These are phyloP conservation scores for Melinaea marsaeus DNA, from an alignment of 2,888 invertebrate species.

Conservation along the genomic window DNA sequence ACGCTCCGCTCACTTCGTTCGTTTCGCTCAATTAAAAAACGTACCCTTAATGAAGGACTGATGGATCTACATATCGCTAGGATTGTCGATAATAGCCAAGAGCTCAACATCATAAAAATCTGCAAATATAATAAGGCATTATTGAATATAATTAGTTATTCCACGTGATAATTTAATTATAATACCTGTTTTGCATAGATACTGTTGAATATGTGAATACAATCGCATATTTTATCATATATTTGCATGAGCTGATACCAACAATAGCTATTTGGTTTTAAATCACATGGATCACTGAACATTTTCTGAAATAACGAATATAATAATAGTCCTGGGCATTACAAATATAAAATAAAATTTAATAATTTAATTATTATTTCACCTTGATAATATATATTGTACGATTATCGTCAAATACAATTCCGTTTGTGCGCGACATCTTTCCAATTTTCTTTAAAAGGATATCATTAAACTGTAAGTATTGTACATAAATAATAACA, in stretches of 20 bases:
- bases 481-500: slow-evolving; percentile 43
- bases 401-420: slow-evolving; percentile 35
- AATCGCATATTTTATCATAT: slow-evolving; percentile 56
- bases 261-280: slow-evolving; percentile 37
- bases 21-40: slow-evolving; percentile 6
- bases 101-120: slow-evolving; percentile 52
- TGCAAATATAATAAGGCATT: slow-evolving; percentile 34
- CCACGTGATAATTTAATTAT: not conserved
- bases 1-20: no score
- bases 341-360: not conserved
- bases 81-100: slow-evolving; percentile 51
- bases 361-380: slow-evolving; percentile 15
- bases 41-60: slow-evolving; percentile 53
- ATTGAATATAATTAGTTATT: slow-evolving; percentile 3
- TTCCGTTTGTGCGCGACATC: slow-evolving; percentile 29
- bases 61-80: slow-evolving; percentile 50
- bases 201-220: slow-evolving; percentile 49
- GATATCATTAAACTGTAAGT: slow-evolving; percentile 42
- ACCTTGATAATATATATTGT: slow-evolving; percentile 38
- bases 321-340: not conserved
- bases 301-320: slow-evolving; percentile 36
- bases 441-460: slow-evolving; percentile 37
- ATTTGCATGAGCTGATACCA: slow-evolving; percentile 64
- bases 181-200: slow-evolving; percentile 55
- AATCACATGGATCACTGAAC: slow-evolving; percentile 32